Evolutionary conservation across 2,797 vertebrate species (phyloP).

Genomic region (Myripristis jacobus): DNA sequence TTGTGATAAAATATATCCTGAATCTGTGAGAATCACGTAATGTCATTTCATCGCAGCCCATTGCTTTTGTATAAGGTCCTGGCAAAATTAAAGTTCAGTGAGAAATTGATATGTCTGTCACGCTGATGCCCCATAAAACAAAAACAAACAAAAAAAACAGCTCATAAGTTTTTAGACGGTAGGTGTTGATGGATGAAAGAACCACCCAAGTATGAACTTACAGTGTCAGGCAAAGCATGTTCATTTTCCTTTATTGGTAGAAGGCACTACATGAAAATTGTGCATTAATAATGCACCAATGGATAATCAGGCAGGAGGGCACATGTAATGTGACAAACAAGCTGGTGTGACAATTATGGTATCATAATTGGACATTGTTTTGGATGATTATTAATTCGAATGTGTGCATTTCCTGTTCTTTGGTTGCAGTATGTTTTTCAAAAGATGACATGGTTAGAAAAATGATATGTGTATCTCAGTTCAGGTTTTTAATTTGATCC

Average conservation of each 20-base stretch:
- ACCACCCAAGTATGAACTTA: conserved; percentile 45
- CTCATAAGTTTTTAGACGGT: not conserved
- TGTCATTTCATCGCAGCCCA: not conserved
- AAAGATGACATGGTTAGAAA: conserved; percentile 16
- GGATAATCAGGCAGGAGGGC: conserved; percentile 37
- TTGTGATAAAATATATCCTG: not conserved
- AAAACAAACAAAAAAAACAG: not conserved
- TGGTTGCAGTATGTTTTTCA: conserved; percentile 20
- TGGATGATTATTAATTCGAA: not conserved
- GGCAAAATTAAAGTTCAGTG: not conserved
- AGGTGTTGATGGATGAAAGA: not conserved
- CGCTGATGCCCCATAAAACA: not conserved
- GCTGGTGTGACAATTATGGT: conserved; percentile 1
- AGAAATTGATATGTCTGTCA: not conserved
- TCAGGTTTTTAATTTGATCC: conserved; percentile 9
- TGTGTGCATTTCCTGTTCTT: not conserved
- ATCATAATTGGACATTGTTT: not conserved
- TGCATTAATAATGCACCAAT: conserved; percentile 57
- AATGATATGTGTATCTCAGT: conserved; percentile 29
- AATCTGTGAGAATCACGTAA: not conserved
- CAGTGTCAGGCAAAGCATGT: conserved; percentile 53
- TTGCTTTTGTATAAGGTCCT: not conserved
- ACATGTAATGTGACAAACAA: conserved; percentile 47
- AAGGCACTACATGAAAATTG: conserved; percentile 50
- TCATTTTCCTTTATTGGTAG: conserved; percentile 53